Evolutionary conservation across 1,140 invertebrate genomes (phyloP).

Genomic region (Pogonomyrmex californicus): DNA sequence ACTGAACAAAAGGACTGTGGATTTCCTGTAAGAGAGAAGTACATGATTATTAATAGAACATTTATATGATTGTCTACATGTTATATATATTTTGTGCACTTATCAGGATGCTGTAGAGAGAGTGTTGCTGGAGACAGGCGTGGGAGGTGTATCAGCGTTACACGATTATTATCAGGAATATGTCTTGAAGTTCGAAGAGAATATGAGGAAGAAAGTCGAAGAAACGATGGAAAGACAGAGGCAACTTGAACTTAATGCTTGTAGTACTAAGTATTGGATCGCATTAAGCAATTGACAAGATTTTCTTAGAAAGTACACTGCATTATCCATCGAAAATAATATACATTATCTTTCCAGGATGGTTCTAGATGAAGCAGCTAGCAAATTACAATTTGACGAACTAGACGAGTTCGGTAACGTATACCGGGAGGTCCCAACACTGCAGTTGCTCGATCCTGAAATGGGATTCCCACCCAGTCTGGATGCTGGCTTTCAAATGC

Average conservation of each 20-base stretch:
- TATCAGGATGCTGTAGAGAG: constrained; percentile 88
- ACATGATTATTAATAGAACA: neutral
- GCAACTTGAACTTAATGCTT: constrained; percentile 82
- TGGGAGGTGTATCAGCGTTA: constrained; percentile 86
- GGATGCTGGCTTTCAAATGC: constrained; percentile 87
- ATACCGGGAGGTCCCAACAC: constrained; percentile 84
- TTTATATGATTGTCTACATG: neutral
- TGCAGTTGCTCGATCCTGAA: constrained; percentile 86
- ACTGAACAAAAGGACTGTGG: constrained; percentile 86
- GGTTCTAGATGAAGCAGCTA: constrained; percentile 83
- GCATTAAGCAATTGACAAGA: neutral
- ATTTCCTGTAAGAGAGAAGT: constrained; percentile 86
- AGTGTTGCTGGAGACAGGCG: constrained; percentile 87
- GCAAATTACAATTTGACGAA: constrained; percentile 84
- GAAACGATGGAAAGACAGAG: constrained; percentile 86
- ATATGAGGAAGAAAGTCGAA: constrained; percentile 85
- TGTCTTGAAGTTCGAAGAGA: constrained; percentile 86
- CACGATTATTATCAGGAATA: constrained; percentile 88
- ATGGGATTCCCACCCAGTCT: constrained; percentile 86
- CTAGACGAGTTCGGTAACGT: constrained; percentile 84
- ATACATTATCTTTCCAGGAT: constrained; percentile 76
- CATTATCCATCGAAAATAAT: neutral
- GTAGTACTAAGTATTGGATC: constrained; percentile 78
- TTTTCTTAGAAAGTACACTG: neutral
- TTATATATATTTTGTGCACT: constrained; percentile 1